Conservation (phyloP, 2,797 vertebrate species). For the Gambelia wislizenii region DNA sequence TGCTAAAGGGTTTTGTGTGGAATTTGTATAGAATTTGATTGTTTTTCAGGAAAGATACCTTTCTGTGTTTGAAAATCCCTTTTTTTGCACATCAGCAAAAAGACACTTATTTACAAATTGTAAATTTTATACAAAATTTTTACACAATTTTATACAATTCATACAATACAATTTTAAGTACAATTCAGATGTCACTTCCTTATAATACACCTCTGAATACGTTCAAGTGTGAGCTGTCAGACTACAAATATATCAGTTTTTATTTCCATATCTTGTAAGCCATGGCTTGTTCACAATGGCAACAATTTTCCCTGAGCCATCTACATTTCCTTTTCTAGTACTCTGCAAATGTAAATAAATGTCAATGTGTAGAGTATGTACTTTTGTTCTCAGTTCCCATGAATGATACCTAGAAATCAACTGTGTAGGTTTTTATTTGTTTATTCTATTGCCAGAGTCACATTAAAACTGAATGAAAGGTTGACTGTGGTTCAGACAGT, state of each 20-base stretch:
- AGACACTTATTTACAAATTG: too few relatives aligned
- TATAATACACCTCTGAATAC: background rate
- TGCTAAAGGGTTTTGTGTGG: background rate
- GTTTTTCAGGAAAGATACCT: background rate
- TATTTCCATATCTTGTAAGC: background rate
- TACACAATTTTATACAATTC: too few relatives aligned
- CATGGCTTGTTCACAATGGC: background rate
- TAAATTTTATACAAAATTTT: too few relatives aligned
- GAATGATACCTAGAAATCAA: background rate
- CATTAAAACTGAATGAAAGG: background rate
- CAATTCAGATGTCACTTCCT: background rate
- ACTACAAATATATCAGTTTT: background rate
- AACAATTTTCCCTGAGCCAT: background rate
- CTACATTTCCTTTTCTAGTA: background rate
- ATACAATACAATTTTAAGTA: too few relatives aligned
- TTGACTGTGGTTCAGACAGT: constrained; percentile 5
- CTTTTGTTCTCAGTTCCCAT: background rate
- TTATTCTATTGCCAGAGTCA: background rate
- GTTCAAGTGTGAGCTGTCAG: background rate
- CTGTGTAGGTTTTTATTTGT: background rate
- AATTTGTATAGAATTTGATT: background rate
- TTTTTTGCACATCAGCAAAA: too few relatives aligned
- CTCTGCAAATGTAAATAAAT: background rate
- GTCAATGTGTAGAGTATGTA: too few relatives aligned
- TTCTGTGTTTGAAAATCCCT: too few relatives aligned